Evolutionary conservation across 2,113 vertebrate genomes (phyloP).

Genomic region (Macrotis lagotis): DNA sequence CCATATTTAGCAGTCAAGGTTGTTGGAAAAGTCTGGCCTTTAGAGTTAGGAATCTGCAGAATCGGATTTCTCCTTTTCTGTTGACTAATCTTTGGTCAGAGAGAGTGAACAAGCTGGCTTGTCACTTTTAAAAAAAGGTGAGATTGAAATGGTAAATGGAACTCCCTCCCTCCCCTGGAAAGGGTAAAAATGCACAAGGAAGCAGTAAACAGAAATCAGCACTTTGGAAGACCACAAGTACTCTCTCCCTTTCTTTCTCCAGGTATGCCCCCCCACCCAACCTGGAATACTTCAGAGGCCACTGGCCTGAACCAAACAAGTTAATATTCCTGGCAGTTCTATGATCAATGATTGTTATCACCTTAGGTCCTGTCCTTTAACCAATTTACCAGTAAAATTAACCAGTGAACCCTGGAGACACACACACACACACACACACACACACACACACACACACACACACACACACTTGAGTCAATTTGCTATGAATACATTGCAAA

Average conservation of each 20-base stretch:
- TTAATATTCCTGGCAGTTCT: slow-evolving; percentile 80
- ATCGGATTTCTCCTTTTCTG: slow-evolving; percentile 63
- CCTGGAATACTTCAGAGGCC: slow-evolving; percentile 76
- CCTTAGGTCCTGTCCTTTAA: slow-evolving; percentile 70
- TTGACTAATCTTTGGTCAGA: slow-evolving; percentile 64
- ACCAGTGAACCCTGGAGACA: slow-evolving; percentile 70
- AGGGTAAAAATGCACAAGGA: slow-evolving; percentile 50
- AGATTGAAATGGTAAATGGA: slow-evolving; percentile 65
- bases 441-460: too few relatives aligned
- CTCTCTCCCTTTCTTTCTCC: neutral
- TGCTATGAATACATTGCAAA: neutral
- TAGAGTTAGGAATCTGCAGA: slow-evolving; percentile 70
- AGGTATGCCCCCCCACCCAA: neutral
- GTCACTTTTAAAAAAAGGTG: slow-evolving; percentile 80
- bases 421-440: too few relatives aligned
- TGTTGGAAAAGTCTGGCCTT: slow-evolving; percentile 64
- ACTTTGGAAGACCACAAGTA: slow-evolving; percentile 68
- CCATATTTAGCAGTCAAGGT: slow-evolving; percentile 11
- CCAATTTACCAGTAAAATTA: too few relatives aligned
- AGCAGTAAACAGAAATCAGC: slow-evolving; percentile 78
- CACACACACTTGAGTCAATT: slow-evolving; percentile 43
- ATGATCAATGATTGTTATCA: slow-evolving; percentile 79
- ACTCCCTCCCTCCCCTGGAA: slow-evolving; percentile 53
- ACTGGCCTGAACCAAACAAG: slow-evolving; percentile 65
- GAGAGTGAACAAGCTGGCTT: slow-evolving; percentile 71